Base-by-base conservation (phyloP, 1,140 invertebrate genomes). In the Lethrus apterus region DNA sequence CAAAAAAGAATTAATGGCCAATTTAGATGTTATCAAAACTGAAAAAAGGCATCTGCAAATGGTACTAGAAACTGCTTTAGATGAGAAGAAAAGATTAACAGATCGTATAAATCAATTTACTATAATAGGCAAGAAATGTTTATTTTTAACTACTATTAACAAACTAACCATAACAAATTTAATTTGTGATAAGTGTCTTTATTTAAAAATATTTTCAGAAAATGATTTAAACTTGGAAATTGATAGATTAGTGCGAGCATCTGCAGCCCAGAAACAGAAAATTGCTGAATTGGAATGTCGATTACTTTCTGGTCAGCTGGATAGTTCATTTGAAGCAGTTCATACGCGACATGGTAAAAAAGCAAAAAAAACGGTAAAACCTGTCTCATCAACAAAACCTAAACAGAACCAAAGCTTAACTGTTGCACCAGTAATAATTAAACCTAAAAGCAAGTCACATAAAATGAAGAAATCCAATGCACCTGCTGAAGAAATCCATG, bases 21-120 rank as follows among this genome's bases (percentile, higher is more conserved):
- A 76, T 57, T 56, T 75, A 23, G 72, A 76, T 55, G 59, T 64
- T 4, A 56, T 68, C 8, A 68, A 56, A 49, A 55, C 67, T 15
- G 73, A 76, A 56, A 76, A 73, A 53, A 63, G 62, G 15, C 70
- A 67, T 44, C 59, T 75, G 17, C 67, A 75, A 49, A 68, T 71
- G 10, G 70, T 78, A 33, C 61, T 86, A 14, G 77, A 84, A 58
- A 67, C 62, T 30, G 66, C 70, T 19, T 64, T 76, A 1, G 71
- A 80, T 35, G 77, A 80, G 41, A 81, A 76, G 38, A 75, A 75
- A 44, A 63, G 60, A 35, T 60, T 74, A 51, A 70, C 60, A 2
- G 64, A 74, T 53, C 64, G 52, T 46, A 68, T 76, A 26, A 75
- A 76, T 60, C 60, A 69, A 53, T 60, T 71, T 49, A 70, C 65